Conservation (phyloP, 2,797 vertebrate species). For the Tapera naevia region DNA sequence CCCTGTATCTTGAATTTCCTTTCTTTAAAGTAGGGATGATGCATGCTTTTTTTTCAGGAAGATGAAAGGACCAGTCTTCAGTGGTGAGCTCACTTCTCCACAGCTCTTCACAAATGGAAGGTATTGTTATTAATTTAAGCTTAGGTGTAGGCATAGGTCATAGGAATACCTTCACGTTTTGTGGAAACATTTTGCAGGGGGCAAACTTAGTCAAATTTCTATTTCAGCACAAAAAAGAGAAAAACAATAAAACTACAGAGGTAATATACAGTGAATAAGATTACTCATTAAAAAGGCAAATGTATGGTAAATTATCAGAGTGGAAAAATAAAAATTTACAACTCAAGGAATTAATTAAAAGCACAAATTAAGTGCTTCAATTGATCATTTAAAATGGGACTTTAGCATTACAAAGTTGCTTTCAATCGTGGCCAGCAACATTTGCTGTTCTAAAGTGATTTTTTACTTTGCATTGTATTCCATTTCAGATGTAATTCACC, state of each 20-base stretch:
- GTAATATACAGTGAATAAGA: not conserved
- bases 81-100: not conserved
- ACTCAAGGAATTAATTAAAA: not conserved
- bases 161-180: not conserved
- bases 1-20: not conserved
- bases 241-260: not conserved
- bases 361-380: not conserved
- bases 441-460: not conserved
- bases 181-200: not conserved
- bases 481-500: not conserved
- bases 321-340: not conserved
- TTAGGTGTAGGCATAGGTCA: not conserved
- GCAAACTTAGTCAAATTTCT: not conserved
- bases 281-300: not conserved
- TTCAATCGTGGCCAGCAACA: not conserved
- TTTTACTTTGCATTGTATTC: not conserved
- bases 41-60: not conserved
- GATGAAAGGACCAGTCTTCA: not conserved
- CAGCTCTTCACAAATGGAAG: not conserved
- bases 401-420: not conserved
- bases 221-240: not conserved
- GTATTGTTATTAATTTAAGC: not conserved
- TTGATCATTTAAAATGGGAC: not conserved
- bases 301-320: not conserved
- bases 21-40: not conserved